A percentile compares a stretch with the other conserved stretches of the same genome.
phyloP scores from a whole-genome alignment of 2,797 vertebrate species.

The Dermochelys coriacea region DNA sequence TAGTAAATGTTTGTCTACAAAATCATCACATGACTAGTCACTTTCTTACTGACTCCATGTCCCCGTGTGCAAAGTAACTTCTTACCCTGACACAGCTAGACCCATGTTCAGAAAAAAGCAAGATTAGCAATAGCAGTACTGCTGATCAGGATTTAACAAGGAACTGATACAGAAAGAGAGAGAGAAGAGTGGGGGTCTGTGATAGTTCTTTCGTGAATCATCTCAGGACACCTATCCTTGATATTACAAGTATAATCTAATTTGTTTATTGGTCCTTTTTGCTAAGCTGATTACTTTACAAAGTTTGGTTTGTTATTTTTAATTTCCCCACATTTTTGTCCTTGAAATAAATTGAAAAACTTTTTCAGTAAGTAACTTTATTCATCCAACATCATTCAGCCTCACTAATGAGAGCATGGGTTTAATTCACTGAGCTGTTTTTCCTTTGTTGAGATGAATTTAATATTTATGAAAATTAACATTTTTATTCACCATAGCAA shows the following conservation, averaged over 20 bases:
- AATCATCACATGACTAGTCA: neutral
- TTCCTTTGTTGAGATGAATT: neutral
- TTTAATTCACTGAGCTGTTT: neutral
- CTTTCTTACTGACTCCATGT: neutral
- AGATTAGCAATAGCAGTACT: neutral
- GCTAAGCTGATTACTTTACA: neutral
- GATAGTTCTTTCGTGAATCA: neutral
- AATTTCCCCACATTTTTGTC: neutral
- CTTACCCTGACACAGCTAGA: neutral
- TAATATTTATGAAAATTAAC: slow-evolving; percentile 10
- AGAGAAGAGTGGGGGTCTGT: neutral
- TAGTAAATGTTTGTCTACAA: neutral
- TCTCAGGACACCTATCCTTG: neutral
- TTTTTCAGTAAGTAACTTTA: slow-evolving; percentile 18
- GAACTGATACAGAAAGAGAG: neutral
- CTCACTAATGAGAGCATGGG: neutral
- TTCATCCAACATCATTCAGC: neutral
- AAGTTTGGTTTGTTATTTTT: neutral
- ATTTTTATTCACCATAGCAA: neutral
- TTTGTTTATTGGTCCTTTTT: neutral
- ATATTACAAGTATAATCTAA: neutral
- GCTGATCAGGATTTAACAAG: neutral
- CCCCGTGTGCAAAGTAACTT: neutral
- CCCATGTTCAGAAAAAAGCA: neutral
- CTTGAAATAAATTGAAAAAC: neutral